Conservation (phyloP, 2,888 invertebrate species). For the Actias luna region DNA sequence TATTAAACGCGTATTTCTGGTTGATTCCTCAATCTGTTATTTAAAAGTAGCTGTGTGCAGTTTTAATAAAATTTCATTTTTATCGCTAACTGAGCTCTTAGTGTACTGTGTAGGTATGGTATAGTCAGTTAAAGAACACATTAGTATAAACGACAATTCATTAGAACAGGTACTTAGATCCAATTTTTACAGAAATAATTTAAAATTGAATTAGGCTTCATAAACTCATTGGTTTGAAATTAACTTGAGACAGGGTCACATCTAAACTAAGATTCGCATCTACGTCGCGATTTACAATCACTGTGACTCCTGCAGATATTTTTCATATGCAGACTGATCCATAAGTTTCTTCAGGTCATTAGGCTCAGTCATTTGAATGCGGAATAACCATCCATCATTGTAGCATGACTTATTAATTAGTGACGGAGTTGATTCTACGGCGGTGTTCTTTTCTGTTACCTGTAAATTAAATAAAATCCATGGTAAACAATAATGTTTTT, state of each 20-base stretch:
- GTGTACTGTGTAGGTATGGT: too few species aligned
- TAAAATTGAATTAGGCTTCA: neutral
- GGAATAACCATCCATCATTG: slow-evolving; percentile 93
- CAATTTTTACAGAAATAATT: neutral
- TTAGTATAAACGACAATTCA: neutral
- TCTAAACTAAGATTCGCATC: neutral
- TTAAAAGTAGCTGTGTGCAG: too few species aligned
- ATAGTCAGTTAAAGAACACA: too few species aligned
- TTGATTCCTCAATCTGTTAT: too few species aligned
- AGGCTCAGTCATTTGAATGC: slow-evolving; percentile 85
- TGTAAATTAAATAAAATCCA: slow-evolving; percentile 42
- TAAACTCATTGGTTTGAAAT: neutral
- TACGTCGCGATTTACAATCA: slow-evolving; percentile 29
- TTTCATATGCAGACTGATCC: slow-evolving; percentile 87
- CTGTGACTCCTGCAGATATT: slow-evolving; percentile 71
- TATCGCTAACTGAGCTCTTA: too few species aligned
- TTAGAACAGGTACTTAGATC: neutral
- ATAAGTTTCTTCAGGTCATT: slow-evolving; percentile 86
- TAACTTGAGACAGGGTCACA: neutral
- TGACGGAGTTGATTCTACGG: slow-evolving; percentile 87
- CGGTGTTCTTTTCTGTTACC: slow-evolving; percentile 87
- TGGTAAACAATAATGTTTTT: neutral
- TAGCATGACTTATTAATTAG: slow-evolving; percentile 92
- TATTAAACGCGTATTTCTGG: too few species aligned
- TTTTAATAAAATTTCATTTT: too few species aligned